phyloP scores from a whole-genome alignment of 1,140 invertebrate species.

The Zaprionus nigranus region DNA sequence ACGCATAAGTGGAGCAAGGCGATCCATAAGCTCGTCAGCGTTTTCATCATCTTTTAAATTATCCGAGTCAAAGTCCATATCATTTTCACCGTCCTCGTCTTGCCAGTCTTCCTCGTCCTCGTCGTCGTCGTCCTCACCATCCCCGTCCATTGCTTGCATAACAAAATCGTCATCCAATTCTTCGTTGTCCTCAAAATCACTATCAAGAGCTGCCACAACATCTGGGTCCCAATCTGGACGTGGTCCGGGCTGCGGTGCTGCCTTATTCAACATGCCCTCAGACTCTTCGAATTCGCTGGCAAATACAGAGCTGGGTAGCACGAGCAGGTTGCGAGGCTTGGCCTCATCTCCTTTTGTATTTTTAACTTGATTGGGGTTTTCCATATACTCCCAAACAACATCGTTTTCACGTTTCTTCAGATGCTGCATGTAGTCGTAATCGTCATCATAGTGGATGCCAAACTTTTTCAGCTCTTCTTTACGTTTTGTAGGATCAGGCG shows the following conservation, averaged over 20 bases:
- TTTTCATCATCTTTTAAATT: conserved; percentile 85
- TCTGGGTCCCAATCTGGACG: conserved; percentile 96
- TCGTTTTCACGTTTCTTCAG: conserved; percentile 87
- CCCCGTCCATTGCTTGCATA: conserved; percentile 89
- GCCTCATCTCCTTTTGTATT: conserved; percentile 48
- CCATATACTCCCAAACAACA: conserved; percentile 82
- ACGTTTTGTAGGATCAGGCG: conserved; percentile 85
- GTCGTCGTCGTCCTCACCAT: conserved; percentile 82
- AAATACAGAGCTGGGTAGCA: conserved; percentile 94
- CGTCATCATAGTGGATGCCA: conserved; percentile 98
- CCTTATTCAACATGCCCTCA: conserved; percentile 95
- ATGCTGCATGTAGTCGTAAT: conserved; percentile 98
- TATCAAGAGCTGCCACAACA: conserved; percentile 95
- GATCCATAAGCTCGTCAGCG: conserved; percentile 86
- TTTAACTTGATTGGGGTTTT: conserved; percentile 74
- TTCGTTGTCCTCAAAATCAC: conserved; percentile 94
- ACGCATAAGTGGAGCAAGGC: conserved; percentile 86
- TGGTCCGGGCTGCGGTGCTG: conserved; percentile 90
- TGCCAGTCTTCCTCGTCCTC: conserved; percentile 85
- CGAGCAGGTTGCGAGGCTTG: conserved; percentile 62
- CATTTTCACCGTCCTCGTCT: conserved; percentile 80
- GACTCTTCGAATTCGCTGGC: conserved; percentile 94
- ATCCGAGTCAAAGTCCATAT: conserved; percentile 83
- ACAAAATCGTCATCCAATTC: conserved; percentile 97
- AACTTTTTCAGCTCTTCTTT: conserved; percentile 94